Evolutionary conservation across 2,797 vertebrate species (phyloP), one percentile per base, ranked within the genome.

Genomic region (Manis javanica): DNA sequence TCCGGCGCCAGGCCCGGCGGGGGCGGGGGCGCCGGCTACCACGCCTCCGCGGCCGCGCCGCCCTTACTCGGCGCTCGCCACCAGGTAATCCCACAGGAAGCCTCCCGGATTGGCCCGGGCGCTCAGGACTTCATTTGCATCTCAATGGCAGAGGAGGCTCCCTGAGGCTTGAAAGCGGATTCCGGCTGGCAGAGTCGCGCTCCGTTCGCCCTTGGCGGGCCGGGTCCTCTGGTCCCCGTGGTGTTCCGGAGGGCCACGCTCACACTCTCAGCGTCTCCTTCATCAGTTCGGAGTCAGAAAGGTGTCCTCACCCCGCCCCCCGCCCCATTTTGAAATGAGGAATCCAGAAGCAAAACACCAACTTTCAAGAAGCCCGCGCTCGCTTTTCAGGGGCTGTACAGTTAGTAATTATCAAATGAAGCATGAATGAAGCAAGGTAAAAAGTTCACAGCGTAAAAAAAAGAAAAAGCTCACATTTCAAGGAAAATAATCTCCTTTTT

Each of bases 71-170:
- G 91, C 95, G 96, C 93, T 29, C 78, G 94, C 95, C 88, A 71
- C 96, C 98, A 98, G 98, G 98, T 98, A 98, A 98, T 98, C 98
- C 97, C 97, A 79, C 94, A 89, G 96, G 96, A 86, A 91, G 96
- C 93, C 37, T 15, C 64, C 12, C 34, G 66, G 97, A 98, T 98
- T 98, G 98, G 98, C 91, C 82, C 4, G n/a, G n/a, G 74, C 72
- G 82, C 94, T 34, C 75, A 24, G 94, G 64, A 16, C 77, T 7
- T 2, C 1, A 98, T 98, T 98, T 98, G 97, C 98, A 98, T 98
- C 51, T 98, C 97, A 98, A 98, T 97, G 63, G 95, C 93, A 23
- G 34, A 19, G 91, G 15, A 46, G 78, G 95, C 97, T 87, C 95
- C 97, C 77, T 29, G 49, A 79, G 96, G 93, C 93, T 95, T 78